Conservation (phyloP, 2,797 vertebrate species). For the Crenichthys baileyi region DNA sequence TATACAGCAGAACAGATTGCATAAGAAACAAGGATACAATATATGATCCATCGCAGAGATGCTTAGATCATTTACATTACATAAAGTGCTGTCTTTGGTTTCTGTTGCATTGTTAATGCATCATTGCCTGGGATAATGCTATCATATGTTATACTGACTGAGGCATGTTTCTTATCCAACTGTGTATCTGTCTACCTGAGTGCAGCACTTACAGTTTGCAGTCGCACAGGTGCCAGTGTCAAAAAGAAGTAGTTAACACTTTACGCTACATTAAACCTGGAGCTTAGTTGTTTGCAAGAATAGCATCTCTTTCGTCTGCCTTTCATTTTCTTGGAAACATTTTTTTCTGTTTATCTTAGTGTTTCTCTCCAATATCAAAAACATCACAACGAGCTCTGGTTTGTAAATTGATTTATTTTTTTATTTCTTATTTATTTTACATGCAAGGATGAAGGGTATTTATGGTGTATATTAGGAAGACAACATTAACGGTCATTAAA, state of each 20-base stretch:
- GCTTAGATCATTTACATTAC: conserved; percentile 64
- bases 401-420: not conserved
- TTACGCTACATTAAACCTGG: conserved; percentile 69
- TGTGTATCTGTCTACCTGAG: conserved; percentile 58
- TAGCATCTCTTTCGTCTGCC: conserved; percentile 22
- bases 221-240: conserved; percentile 36
- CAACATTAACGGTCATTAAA: conserved; percentile 55
- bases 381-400: not conserved
- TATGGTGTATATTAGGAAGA: conserved; percentile 31
- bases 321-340: conserved; percentile 21
- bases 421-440: conserved; percentile 1
- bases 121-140: conserved; percentile 81
- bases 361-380: conserved; percentile 2
- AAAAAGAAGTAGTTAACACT: conserved; percentile 53
- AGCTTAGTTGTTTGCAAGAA: conserved; percentile 53
- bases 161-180: conserved; percentile 62
- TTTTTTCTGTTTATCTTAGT: conserved; percentile 19
- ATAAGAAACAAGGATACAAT: conserved; percentile 37
- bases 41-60: conserved; percentile 47
- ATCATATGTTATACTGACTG: conserved; percentile 81
- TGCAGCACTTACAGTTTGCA: conserved; percentile 61
- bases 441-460: conserved; percentile 17
- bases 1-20: conserved; percentile 20
- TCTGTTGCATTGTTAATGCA: conserved; percentile 68
- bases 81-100: conserved; percentile 50